Evolutionary conservation across 2,888 invertebrate species (phyloP).

Genomic region (Eupithecia subumbrata): DNA sequence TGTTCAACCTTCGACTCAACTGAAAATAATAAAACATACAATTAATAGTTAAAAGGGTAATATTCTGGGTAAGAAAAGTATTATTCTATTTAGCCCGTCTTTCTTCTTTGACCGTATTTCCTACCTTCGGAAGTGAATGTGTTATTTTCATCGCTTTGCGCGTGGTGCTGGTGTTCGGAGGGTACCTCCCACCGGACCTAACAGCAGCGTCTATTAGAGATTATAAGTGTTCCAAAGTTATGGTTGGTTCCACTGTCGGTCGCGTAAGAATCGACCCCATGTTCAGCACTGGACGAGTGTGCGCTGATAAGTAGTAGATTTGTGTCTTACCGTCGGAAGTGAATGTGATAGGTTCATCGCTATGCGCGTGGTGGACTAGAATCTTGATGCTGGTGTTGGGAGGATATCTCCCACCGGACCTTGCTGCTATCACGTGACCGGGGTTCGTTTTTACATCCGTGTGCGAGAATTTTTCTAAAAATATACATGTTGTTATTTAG

Average conservation of each 20-base stretch:
- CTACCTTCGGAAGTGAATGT: constrained; percentile 96
- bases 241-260: not conserved
- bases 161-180: constrained; percentile 85
- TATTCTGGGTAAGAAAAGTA: too few species aligned
- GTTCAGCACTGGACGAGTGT: too few species aligned
- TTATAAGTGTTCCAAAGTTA: not conserved
- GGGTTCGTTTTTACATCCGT: constrained; percentile 92
- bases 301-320: too few species aligned
- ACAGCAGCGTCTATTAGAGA: constrained; percentile 65
- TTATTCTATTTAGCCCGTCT: too few species aligned
- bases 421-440: constrained; percentile 94
- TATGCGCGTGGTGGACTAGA: constrained; percentile 87
- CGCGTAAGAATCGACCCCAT: too few species aligned
- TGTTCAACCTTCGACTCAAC: constrained; percentile 94
- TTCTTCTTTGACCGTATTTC: constrained; percentile 40
- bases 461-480: constrained; percentile 87
- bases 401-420: constrained; percentile 91
- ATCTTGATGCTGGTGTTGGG: constrained; percentile 94
- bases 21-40: constrained; percentile 66
- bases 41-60: too few species aligned
- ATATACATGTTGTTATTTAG: not conserved
- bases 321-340: constrained; percentile 93
- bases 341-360: constrained; percentile 90
- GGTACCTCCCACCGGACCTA: constrained; percentile 92
- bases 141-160: constrained; percentile 86